Evolutionary conservation across 2,888 invertebrate species (phyloP).

Genomic region (Leptinotarsa juncta): DNA sequence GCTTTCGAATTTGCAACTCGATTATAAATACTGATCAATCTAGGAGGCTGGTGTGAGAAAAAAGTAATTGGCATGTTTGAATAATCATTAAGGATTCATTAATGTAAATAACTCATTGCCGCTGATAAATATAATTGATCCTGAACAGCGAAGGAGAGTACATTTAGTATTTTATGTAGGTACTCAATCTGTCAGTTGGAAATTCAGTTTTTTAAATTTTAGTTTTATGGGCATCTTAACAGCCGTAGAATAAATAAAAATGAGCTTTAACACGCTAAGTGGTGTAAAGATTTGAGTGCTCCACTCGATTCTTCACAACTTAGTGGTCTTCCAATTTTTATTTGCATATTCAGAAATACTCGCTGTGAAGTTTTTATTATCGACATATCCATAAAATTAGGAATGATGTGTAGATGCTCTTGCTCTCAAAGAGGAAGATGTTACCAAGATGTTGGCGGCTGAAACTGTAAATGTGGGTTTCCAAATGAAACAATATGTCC

Average conservation of each 20-base stretch:
- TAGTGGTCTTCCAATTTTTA: not conserved
- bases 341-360: not conserved
- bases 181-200: constrained; percentile 1
- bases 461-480: no score
- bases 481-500: no score
- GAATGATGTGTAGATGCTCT: not conserved
- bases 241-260: not conserved
- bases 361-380: not conserved
- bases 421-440: no score
- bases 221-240: not conserved
- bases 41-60: not conserved
- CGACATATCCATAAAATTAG: not conserved
- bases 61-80: not conserved
- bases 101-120: constrained; percentile 8
- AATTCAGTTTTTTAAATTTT: not conserved
- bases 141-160: not conserved
- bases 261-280: not conserved
- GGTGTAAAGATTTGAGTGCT: not conserved
- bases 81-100: constrained; percentile 12
- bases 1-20: not conserved
- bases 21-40: not conserved
- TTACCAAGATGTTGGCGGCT: no score
- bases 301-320: no score
- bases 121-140: constrained; percentile 8
- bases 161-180: not conserved